Base-by-base conservation (phyloP, 2,797 vertebrate species). In the Chaunax sp. region DNA sequence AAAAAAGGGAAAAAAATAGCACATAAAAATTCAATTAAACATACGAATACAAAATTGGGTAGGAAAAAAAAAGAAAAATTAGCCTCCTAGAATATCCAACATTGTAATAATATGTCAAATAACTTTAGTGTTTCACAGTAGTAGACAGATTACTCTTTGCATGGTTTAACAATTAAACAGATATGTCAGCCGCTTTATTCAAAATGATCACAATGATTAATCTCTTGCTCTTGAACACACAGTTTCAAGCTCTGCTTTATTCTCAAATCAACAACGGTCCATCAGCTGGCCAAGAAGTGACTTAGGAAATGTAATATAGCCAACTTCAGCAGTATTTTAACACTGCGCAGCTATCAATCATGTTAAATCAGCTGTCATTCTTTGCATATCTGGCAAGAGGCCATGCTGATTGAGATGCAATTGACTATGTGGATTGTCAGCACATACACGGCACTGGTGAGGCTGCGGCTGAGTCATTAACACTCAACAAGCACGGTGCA, bases 401-500 rank as follows among this genome's bases (percentile, higher is more conserved):
- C 57, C 18, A 19, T 22, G 67, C 80, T 87, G 81, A 89, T 92
- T 88, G 85, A 68, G 72, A 91, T 91, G 78, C 90, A 49, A 70
- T 82, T 70, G 79, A 86, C 82, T 79, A 55, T 77, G 64, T 78
- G 63, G 84, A 84, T 75, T 87, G 85, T 91, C 84, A 83, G 86
- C 76, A 88, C 83, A 84, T 83, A 82, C 50, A 64, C 69, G 47
- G 73, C 78, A 73, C 87, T 85, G 58, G 74, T 78, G 75, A 76
- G 84, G 82, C 86, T 70, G 72, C 92, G 89, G 82, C 86, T 70
- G 72, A 92, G 89, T 93, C 89, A 92, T 93, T 93, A 93, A 90
- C 84, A 85, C 89, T 81, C 88, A 87, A 77, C 83, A 64, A 74
- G 86, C 86, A 53, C 26, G 53, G 77, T 78, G 86, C 80, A 86